Conservation (phyloP, 2,888 invertebrate species). For the Pardosa pseudoannulata region DNA sequence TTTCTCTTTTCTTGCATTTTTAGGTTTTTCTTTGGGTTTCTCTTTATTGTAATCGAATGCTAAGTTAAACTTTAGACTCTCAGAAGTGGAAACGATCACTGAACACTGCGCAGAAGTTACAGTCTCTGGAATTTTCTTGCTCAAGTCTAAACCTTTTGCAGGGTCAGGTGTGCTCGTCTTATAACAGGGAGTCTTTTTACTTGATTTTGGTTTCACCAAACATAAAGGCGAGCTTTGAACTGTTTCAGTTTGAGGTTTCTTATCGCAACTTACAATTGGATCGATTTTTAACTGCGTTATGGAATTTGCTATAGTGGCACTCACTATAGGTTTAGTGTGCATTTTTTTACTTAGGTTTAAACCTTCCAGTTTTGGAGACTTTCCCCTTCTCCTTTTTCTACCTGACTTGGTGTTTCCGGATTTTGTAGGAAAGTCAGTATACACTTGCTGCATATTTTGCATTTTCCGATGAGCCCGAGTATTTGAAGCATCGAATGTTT, state of each 20-base stretch:
- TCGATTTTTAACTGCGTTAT: slow-evolving; percentile 56
- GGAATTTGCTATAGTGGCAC: slow-evolving; percentile 48
- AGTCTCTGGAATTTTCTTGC: not conserved
- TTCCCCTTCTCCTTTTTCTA: slow-evolving; percentile 24
- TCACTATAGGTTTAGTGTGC: slow-evolving; percentile 55
- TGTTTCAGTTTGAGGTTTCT: not conserved
- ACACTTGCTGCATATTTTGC: not conserved
- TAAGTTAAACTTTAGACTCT: not conserved
- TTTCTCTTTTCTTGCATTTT: not conserved
- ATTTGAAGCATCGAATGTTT: slow-evolving; percentile 1
- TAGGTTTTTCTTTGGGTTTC: not conserved
- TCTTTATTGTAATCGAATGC: not conserved
- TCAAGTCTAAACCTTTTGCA: not conserved
- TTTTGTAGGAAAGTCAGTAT: not conserved
- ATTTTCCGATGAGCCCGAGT: not conserved
- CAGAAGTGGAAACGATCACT: not conserved
- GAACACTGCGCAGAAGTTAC: not conserved
- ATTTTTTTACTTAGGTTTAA: slow-evolving; percentile 44
- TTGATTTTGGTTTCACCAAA: slow-evolving; percentile 9
- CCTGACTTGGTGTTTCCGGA: not conserved
- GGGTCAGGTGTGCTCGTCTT: not conserved
- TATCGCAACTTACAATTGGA: not conserved
- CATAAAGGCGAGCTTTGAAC: slow-evolving; percentile 6
- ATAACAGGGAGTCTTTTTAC: not conserved
- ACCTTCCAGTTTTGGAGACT: slow-evolving; percentile 36